Evolutionary conservation across 2,888 invertebrate genomes (phyloP), one percentile per base, ranked within the genome.

Genomic region (Erebia ligea): DNA sequence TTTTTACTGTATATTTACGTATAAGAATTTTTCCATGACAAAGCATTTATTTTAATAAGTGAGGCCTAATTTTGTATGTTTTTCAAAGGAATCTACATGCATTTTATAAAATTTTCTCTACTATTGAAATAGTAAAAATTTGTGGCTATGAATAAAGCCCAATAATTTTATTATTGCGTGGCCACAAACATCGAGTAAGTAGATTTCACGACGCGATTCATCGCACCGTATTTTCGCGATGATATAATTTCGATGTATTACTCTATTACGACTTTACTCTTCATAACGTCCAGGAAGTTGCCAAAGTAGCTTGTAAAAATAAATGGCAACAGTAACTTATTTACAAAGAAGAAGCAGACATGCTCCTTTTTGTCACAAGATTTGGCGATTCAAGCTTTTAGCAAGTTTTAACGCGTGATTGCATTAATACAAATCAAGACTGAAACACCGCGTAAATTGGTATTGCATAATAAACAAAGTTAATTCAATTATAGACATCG

Each of bases 221-320:
- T 42, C 42, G 42, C 42, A 42, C 10, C 42, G 42, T 10, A 42
- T 42, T 42, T 9, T 10, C 10, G 42, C 42, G 42, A 42, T 42
- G 1, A 42, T 10, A 42, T 42, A 1, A 10, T 42, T 42, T 8
- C 42, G 42, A 42, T 42, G 10, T 42, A 42, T 42, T 9, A 42
- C 42, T 9, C 42, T 42, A 11, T 42, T 11, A 42, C 42, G 11
- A 11, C 42, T 83, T 80, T 79, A 84, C 79, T 85, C 85, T 90
- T 85, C 81, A 84, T 82, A 84, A 87, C 92, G 92, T 93, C 92
- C 92, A 87, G 83, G 77, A 87, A 88, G 92, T 88, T 93, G 92
- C 92, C 92, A 93, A 93, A 93, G 76, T 93, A 92, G 90, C 86
- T 88, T 87, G 82, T 90, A 89, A 84, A 84, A 81, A 67, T 69